phyloP scores from a whole-genome alignment of 2,888 invertebrate species.

The Neocrepidodera transversa region DNA sequence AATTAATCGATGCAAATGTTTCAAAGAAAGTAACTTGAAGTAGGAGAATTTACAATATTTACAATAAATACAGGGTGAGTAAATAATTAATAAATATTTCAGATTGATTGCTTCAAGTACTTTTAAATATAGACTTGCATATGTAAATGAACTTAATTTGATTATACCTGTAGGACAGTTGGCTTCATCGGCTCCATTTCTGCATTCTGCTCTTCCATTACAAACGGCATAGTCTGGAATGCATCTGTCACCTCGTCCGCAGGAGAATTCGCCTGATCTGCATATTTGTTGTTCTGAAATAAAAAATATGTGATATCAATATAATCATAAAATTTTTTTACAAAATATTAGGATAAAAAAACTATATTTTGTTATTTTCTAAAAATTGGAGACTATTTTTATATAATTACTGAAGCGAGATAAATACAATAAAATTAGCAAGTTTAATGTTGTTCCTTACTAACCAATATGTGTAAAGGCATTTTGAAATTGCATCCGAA shows the following conservation, averaged over 20 bases:
- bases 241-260: slow-evolving; percentile 64
- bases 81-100: not conserved
- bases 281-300: slow-evolving; percentile 47
- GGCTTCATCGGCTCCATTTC: slow-evolving; percentile 68
- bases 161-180: slow-evolving; percentile 30
- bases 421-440: no score
- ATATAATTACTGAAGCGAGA: no score
- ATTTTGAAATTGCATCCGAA: no score
- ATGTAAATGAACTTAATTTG: no score
- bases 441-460: no score
- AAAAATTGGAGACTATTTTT: no score
- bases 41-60: slow-evolving; percentile 11
- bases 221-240: slow-evolving; percentile 66
- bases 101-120: not conserved
- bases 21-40: slow-evolving; percentile 17
- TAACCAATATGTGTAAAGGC: no score
- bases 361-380: no score
- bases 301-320: no score
- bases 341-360: no score
- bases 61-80: slow-evolving; percentile 11
- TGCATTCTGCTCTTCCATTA: slow-evolving; percentile 68
- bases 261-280: slow-evolving; percentile 62
- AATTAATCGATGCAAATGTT: slow-evolving; percentile 1
- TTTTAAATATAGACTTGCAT: no score
- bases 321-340: not conserved